Percentiles rank a stretch among this genome's conserved stretches.
phyloP scores from a whole-genome alignment of 1,140 invertebrate species.

The Brachionus paranguensis region DNA sequence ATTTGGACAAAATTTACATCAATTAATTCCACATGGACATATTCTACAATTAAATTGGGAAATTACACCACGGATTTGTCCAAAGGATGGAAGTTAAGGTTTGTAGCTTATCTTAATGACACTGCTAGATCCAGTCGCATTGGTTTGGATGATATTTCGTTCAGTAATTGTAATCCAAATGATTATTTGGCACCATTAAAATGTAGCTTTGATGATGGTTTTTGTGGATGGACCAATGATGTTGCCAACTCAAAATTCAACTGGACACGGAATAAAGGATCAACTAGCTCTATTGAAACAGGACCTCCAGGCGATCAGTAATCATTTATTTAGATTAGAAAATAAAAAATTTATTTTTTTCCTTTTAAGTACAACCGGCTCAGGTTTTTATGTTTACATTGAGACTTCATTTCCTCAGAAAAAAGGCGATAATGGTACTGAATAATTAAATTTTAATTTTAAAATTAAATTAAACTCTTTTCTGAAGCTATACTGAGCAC shows the following conservation, averaged over 20 bases:
- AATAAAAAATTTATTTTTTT: not conserved
- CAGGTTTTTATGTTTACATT: slow-evolving; percentile 49
- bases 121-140: not conserved
- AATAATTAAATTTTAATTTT: not conserved
- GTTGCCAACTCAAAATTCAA: slow-evolving; percentile 41
- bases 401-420: slow-evolving; percentile 47
- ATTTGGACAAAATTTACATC: not conserved
- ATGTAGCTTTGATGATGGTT: slow-evolving; percentile 49
- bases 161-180: slow-evolving; percentile 18
- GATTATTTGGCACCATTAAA: slow-evolving; percentile 3
- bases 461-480: slow-evolving; percentile 53
- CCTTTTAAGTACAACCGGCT: slow-evolving; percentile 16
- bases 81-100: not conserved
- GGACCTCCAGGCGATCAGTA: slow-evolving; percentile 33
- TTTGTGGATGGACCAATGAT: slow-evolving; percentile 48
- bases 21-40: not conserved
- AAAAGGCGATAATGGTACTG: slow-evolving; percentile 45
- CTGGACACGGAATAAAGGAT: slow-evolving; percentile 33
- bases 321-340: not conserved
- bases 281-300: not conserved
- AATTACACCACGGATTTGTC: not conserved
- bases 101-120: not conserved
- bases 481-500: slow-evolving; percentile 51
- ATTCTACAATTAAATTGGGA: not conserved
- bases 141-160: slow-evolving; percentile 28